Evolutionary conservation across 1,140 invertebrate species (phyloP).

Genomic region (Hetaerina americana): DNA sequence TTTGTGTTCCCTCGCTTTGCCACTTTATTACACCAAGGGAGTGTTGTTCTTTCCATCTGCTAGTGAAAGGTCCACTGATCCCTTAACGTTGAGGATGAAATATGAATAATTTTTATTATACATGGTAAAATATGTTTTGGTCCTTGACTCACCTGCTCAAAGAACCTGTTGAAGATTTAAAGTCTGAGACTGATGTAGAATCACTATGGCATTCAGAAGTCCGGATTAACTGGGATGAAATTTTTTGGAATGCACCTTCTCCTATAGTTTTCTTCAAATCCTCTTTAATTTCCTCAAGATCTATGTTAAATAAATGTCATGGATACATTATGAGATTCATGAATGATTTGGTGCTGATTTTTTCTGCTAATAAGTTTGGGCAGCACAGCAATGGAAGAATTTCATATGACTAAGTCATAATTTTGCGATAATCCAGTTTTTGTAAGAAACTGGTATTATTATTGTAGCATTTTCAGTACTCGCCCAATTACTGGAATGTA

Average conservation of each 20-base stretch:
- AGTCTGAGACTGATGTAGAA: background rate
- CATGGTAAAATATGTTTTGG: background rate
- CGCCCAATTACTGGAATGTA: too few relatives aligned
- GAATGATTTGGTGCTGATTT: too few relatives aligned
- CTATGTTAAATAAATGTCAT: background rate
- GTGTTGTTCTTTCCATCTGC: too few relatives aligned
- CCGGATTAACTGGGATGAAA: background rate
- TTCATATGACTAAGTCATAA: too few relatives aligned
- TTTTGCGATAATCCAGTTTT: too few relatives aligned
- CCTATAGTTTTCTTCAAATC: background rate
- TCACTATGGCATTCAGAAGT: background rate
- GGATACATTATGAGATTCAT: too few relatives aligned
- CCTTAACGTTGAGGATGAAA: background rate
- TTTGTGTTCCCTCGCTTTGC: background rate
- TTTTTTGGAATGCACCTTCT: background rate
- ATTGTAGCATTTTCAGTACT: too few relatives aligned
- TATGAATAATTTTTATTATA: background rate
- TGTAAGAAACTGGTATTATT: too few relatives aligned
- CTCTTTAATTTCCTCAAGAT: background rate
- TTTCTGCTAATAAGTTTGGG: too few relatives aligned
- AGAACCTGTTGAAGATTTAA: background rate
- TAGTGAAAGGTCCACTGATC: background rate
- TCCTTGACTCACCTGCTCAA: background rate
- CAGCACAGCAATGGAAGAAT: too few relatives aligned
- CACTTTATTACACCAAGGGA: background rate